A percentile compares a stretch with the other conserved stretches of the same genome.
Conservation (phyloP, 2,797 vertebrate species). For the Pantherophis vulpinus region DNA sequence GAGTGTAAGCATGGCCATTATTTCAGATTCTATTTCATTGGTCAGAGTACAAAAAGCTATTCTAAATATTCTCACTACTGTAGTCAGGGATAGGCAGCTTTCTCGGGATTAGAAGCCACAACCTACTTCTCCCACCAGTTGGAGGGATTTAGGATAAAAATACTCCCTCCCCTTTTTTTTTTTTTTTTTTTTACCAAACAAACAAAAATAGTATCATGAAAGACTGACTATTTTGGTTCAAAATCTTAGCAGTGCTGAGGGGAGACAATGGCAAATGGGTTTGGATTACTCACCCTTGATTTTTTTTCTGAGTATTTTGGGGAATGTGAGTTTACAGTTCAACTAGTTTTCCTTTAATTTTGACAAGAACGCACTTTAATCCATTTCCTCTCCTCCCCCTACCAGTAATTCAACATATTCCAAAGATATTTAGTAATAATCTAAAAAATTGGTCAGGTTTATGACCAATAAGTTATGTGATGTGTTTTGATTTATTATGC, state of each 20-base stretch:
- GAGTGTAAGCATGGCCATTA: background rate
- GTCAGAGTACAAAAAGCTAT: background rate
- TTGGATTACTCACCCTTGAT: background rate
- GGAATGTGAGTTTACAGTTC: background rate
- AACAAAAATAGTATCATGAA: background rate
- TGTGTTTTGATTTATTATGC: background rate
- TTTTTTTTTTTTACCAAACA: background rate
- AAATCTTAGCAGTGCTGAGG: background rate
- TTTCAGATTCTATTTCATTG: background rate
- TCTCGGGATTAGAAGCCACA: background rate
- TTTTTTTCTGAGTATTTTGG: background rate
- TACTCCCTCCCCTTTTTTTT: background rate
- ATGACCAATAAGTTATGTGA: background rate
- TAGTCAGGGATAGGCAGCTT: background rate
- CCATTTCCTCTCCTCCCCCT: background rate
- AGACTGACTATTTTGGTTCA: background rate
- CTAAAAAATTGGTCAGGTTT: background rate
- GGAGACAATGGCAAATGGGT: background rate
- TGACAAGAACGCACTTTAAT: background rate
- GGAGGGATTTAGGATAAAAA: background rate
- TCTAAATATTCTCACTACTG: background rate
- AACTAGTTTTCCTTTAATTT: background rate
- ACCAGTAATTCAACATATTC: background rate
- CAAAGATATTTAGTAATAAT: background rate
- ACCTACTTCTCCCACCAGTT: background rate